Evolutionary conservation across 2,797 vertebrate genomes (phyloP).

Genomic region (Varecia variegata): DNA sequence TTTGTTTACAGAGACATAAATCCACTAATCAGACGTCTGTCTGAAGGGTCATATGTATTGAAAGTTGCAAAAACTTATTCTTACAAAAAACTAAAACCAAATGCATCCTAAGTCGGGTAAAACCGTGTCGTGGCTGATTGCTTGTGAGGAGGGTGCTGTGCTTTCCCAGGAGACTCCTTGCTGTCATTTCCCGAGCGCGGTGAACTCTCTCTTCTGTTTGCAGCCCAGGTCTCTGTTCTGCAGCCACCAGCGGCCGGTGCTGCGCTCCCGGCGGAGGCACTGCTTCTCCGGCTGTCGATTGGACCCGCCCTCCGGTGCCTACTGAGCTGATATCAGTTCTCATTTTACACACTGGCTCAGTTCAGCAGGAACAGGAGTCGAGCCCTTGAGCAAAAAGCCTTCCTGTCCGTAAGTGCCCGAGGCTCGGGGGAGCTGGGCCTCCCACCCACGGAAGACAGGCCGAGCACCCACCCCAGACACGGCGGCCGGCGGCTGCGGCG

Average conservation of each 20-base stretch:
- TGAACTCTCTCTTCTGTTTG: slow-evolving; percentile 69
- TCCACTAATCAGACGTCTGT: not conserved
- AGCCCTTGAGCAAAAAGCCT: slow-evolving; percentile 87
- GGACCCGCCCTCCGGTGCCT: slow-evolving; percentile 97
- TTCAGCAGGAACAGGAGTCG: slow-evolving; percentile 99
- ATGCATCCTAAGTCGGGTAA: not conserved
- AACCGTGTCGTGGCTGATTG: fast-evolving
- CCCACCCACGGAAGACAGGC: not conserved
- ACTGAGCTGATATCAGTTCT: slow-evolving; percentile 99
- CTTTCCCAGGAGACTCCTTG: not conserved
- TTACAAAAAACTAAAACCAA: not conserved
- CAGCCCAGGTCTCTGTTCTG: slow-evolving; percentile 62
- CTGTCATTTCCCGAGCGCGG: not conserved
- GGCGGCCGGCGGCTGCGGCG: not conserved
- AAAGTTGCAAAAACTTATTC: not conserved
- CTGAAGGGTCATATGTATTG: not conserved
- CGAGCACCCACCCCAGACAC: not conserved
- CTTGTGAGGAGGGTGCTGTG: not conserved
- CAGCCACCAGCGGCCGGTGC: slow-evolving; percentile 40
- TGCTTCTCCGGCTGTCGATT: slow-evolving; percentile 78
- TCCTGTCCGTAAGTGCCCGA: slow-evolving; percentile 40
- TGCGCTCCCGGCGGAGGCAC: slow-evolving; percentile 53
- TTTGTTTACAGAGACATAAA: not conserved
- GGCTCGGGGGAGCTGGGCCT: not conserved
- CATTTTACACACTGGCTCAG: slow-evolving; percentile 98